Base-by-base conservation (phyloP, 2,113 vertebrate species). In the Pomatostomus ruficeps region DNA sequence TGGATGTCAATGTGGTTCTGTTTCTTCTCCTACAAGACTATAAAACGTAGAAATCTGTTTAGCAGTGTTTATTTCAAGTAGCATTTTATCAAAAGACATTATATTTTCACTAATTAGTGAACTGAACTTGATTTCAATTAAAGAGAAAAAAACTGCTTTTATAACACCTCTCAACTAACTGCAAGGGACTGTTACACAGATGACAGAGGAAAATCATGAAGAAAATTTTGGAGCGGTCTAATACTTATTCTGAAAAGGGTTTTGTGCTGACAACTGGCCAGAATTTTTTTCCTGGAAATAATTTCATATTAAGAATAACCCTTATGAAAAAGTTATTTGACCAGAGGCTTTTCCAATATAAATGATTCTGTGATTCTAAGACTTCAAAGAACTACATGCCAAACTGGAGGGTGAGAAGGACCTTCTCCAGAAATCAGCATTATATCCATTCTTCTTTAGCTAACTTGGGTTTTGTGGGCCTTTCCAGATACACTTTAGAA, bases 1-100 rank as follows among this genome's bases (percentile, higher is more conserved):
- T 55, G 38, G 21, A 51, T 22, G 10, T 4, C 22, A 81, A 36
- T 0, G 0, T 5, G 23, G 33, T 45, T 67, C 17, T 45, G 20
- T 58, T 48, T 12, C 18, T 42, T 14, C 35, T 15, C 3, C 11
- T 19, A 2, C 8, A n/a, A 31, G 25, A n/a, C 25, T 62, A 23
- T 31, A 73, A 43, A 65, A 57, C 4, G 26, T 10, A 48, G 22
- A 57, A 55, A 46, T 38, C 28, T 61, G 6, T 66, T 86, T 46
- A 61, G 15, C 31, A 33, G 14, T 29, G 18, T 63, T 89, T 71
- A 40, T 57, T 85, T 87, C 22, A 74, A 65, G 25, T 10, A 57
- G 4, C 6, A 31, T 76, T 93, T 85, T 24, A 46, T 33, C 35
- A 81, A 54, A 63, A 38, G 11, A 43, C 16, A 21, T 31, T 20